phyloP scores from a whole-genome alignment of 2,113 vertebrate genomes.

The Leucoraja erinaceus region DNA sequence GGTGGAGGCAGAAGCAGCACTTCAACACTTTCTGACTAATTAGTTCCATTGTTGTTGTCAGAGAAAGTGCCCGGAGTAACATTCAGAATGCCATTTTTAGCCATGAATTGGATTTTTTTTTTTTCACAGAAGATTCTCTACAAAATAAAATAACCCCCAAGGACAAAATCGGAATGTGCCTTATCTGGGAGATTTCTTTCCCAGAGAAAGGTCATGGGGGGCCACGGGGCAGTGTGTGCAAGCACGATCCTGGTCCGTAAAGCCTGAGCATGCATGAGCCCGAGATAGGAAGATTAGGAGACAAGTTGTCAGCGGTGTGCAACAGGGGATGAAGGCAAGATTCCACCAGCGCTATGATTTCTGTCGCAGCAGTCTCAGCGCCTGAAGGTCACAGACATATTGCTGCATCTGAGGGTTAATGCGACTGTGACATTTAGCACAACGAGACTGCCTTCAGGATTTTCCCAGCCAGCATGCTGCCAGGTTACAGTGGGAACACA shows the following conservation, averaged over 20 bases:
- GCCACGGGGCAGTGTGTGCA: background rate
- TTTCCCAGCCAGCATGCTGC: background rate
- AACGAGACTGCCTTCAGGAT: background rate
- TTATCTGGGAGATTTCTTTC: background rate
- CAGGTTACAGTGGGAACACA: background rate
- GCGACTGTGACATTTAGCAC: background rate
- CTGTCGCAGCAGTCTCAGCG: background rate
- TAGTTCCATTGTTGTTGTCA: background rate
- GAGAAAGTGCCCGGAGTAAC: background rate
- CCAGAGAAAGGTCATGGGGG: background rate
- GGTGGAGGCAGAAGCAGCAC: conserved; percentile 1
- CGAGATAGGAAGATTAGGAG: background rate
- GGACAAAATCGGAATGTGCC: background rate
- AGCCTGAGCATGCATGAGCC: background rate
- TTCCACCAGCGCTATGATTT: background rate
- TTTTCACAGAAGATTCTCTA: background rate
- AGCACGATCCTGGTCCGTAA: background rate
- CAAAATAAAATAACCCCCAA: background rate
- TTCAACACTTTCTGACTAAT: background rate
- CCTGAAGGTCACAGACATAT: background rate
- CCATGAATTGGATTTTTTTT: background rate
- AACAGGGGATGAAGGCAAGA: background rate
- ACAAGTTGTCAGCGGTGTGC: background rate
- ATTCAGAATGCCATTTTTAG: background rate
- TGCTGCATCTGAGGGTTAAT: background rate